A percentile compares a stretch with the other conserved stretches of the same genome.
Evolutionary conservation across 2,888 invertebrate species (phyloP).

Genomic region (Odontomyia ornata): DNA sequence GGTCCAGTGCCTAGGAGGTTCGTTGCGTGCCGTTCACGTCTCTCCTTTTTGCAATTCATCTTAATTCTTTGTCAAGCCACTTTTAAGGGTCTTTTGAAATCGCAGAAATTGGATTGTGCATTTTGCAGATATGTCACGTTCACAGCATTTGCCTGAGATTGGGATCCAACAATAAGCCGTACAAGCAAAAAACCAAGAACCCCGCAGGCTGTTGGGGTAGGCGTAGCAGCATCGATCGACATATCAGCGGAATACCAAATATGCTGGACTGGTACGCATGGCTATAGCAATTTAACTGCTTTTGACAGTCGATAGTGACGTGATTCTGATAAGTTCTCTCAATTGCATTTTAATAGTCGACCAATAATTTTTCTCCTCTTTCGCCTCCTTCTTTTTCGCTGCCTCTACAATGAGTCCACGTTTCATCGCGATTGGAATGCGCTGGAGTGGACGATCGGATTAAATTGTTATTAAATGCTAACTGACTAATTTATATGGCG

Average conservation of each 20-base stretch:
- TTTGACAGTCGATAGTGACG: conserved; percentile 31
- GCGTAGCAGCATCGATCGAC: not conserved
- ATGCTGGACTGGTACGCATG: not conserved
- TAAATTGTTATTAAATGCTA: conserved; percentile 24
- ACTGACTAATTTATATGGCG: conserved; percentile 31
- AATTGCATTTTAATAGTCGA: conserved; percentile 18
- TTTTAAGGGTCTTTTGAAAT: not conserved
- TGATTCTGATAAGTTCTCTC: conserved; percentile 39
- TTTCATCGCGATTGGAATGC: conserved; percentile 10
- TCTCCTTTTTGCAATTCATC: not conserved
- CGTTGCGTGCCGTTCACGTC: not conserved
- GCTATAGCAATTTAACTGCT: conserved; percentile 17
- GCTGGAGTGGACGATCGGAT: conserved; percentile 6
- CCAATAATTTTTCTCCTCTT: conserved; percentile 6
- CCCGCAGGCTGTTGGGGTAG: not conserved
- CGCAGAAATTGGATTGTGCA: not conserved
- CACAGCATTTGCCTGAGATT: not conserved
- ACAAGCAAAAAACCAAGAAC: not conserved
- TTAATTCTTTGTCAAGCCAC: not conserved
- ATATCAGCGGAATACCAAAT: conserved; percentile 24
- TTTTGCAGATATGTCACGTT: not conserved
- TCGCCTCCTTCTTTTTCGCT: not conserved
- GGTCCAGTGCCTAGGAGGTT: too few relatives aligned
- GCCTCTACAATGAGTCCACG: not conserved
- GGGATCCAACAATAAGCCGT: not conserved